Evolutionary conservation across 64 coral and sea anemone species (phyloP).

Genomic region (Anthopleura sola): DNA sequence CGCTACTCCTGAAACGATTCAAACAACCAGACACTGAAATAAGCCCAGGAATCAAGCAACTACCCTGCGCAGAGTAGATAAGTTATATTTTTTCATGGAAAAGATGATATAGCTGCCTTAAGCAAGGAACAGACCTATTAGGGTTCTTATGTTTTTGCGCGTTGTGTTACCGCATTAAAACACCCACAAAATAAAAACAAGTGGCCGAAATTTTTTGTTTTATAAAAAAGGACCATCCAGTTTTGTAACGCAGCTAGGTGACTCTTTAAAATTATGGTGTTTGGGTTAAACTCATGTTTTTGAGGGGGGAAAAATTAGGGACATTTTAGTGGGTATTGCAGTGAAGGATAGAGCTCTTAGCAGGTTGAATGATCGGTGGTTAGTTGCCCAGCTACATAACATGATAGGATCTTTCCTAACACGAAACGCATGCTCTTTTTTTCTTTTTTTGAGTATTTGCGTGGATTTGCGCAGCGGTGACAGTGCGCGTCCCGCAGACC

Average conservation of each 20-base stretch:
- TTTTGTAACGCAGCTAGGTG: background rate
- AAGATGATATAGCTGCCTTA: background rate
- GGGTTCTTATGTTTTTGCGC: background rate
- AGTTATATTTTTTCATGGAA: background rate
- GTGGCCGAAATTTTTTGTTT: background rate
- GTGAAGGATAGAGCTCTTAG: background rate
- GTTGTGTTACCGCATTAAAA: constrained; percentile 13
- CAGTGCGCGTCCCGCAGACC: background rate
- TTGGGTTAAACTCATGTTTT: background rate
- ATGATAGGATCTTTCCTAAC: background rate
- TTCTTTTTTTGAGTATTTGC: too few species aligned
- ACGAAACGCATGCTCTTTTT: background rate
- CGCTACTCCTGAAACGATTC: constrained; percentile 10
- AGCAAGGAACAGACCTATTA: constrained; percentile 9
- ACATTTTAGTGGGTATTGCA: background rate
- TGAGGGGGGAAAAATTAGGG: background rate
- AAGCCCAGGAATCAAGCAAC: background rate
- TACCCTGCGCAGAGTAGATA: background rate
- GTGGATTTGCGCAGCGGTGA: background rate
- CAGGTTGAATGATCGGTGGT: too few species aligned
- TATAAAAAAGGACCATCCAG: background rate
- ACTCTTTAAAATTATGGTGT: background rate
- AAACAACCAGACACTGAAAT: background rate
- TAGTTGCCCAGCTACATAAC: background rate
- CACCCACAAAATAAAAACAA: constrained; percentile 15